Base-by-base conservation (phyloP, 2,113 vertebrate species). In the Cinclus cinclus region DNA sequence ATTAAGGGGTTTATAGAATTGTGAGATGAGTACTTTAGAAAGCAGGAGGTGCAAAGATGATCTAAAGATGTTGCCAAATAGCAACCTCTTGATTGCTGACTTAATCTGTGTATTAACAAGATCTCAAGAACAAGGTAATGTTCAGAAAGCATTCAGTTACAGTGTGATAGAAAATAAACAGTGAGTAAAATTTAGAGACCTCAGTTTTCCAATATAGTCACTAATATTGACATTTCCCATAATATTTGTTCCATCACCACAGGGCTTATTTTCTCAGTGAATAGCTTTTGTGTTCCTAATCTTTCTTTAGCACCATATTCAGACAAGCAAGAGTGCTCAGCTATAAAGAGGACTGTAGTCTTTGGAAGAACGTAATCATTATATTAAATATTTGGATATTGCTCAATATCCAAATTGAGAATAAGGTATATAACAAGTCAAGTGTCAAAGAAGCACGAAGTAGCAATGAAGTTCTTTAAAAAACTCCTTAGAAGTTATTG, bases 31-130 rank as follows among this genome's bases (percentile, higher is more conserved):
- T 39, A 30, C 4, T 67, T 46, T 5, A 23, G 35, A 22, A 25
- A 18, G 16, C 8, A 4, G 4, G 20, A 3, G 7, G 2, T 3
- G 4, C 17, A 11, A 59, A 59, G 4, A 5, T 1, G 3, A 58
- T 21, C 11, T 46, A 35, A 59, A 27, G 6, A n/a, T 37, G 15
- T 23, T 47, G 58, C 18, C 18, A 79, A 62, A 73, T 24, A 62
- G 7, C 37, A 8, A 5, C 17, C 6, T 58, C 22, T 78, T 8
- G 21, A 27, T 9, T 71, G n/a, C 47, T 84, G 65, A 53, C 23
- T 62, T 47, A 6, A 6, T 47, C 16, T 16, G 5, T 44, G 6
- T 76, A 53, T 70, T 74, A 74, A 47, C 7, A 70, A 39, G 8
- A 30, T 39, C 31, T 67, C 10, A 11, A 13, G 9, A 35, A 50